Evolutionary conservation across 2,888 invertebrate genomes (phyloP).

Genomic region (Vanessa cardui): DNA sequence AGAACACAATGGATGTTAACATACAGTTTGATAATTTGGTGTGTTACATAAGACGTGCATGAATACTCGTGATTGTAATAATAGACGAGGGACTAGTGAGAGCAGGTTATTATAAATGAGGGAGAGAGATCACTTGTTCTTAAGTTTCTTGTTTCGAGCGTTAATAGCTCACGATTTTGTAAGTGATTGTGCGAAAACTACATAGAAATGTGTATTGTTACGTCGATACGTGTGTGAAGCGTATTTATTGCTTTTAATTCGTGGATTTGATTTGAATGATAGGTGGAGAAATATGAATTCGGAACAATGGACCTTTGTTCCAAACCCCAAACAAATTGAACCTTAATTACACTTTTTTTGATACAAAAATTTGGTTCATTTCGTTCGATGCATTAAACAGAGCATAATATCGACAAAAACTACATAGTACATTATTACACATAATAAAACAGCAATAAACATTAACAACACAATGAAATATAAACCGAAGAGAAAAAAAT

Average conservation of each 20-base stretch:
- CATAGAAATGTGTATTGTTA: conserved; percentile 56
- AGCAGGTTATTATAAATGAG: conserved; percentile 75
- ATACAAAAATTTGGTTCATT: not conserved
- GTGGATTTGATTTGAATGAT: conserved; percentile 53
- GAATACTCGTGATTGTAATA: conserved; percentile 71
- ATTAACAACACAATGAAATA: conserved; percentile 7
- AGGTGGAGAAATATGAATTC: conserved; percentile 46
- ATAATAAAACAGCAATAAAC: conserved; percentile 12
- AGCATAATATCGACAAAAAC: not conserved
- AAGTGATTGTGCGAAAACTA: conserved; percentile 61
- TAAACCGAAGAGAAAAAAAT: not conserved
- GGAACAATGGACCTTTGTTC: conserved; percentile 40
- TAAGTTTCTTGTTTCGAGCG: conserved; percentile 48
- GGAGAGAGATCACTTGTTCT: conserved; percentile 65
- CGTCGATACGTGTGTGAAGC: conserved; percentile 56
- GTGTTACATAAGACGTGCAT: conserved; percentile 72
- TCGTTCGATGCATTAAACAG: not conserved
- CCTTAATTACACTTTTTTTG: conserved; percentile 24
- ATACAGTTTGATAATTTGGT: conserved; percentile 73
- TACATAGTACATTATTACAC: not conserved
- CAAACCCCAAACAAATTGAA: conserved; percentile 16
- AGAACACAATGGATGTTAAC: conserved; percentile 76
- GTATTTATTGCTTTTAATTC: conserved; percentile 69
- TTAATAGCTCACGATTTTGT: conserved; percentile 76
- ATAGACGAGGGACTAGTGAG: conserved; percentile 61